Base-by-base conservation (phyloP, 2,113 vertebrate genomes). In the Thalassarche chlororhynchos region DNA sequence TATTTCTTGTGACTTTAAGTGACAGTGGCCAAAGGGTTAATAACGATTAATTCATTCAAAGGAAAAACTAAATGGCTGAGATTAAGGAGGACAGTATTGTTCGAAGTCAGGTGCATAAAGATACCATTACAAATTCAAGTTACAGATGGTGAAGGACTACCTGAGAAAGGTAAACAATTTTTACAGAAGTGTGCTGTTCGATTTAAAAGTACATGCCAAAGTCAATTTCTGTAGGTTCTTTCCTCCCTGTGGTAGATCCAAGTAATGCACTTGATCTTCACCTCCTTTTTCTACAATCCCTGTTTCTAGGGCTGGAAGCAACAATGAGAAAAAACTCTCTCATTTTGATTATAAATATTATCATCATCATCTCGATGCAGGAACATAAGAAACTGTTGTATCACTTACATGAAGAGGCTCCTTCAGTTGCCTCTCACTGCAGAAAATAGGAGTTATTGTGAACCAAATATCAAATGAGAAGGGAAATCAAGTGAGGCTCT, bases 41-140 rank as follows among this genome's bases (percentile, higher is more conserved):
- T 19, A 89, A 84, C 4, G 69, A 75, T 4, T 55, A 86, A 23
- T 49, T 71, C 2, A 44, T 49, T 69, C 34, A 11, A 74, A 70
- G 10, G 11, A 49, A 90, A 62, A 88, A 38, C 8, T 46, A 14
- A 66, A 57, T 1, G 1, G 4, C n/a, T 77, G 29, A 84, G n/a
- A 70, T 47, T 24, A 79, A 83, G 17, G 26, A 83, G 16, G 3
- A 55, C 64, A 75, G 12, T 17, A 26, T 2, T 64, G 20, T 25
- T 92, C 0, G 0, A 64, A 55, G 5, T 5, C 15, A 2, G 21
- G 6, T 24, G 10, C 16, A 40, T 20, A 78, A 72, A 89, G 18
- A 68, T 6, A 81, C 5, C 23, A 57, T 6, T 44, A 72, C 7
- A 65, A 89, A 71, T 3, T 36, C 8, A 83, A 65, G 17, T 62